phyloP scores from a whole-genome alignment of 2,797 vertebrate genomes.

The Poecilia wingei region DNA sequence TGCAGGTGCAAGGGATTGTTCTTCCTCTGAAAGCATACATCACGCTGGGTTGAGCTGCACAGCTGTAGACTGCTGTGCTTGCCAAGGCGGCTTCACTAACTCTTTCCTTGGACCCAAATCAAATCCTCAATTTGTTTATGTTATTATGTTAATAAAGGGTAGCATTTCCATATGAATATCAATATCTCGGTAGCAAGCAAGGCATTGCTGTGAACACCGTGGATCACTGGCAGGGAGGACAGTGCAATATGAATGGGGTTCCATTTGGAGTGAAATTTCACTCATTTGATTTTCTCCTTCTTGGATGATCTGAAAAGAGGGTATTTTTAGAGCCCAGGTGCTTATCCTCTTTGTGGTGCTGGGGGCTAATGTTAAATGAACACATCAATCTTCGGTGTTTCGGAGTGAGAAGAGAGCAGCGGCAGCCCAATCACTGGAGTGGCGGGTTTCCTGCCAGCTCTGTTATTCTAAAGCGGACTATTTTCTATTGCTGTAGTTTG shows the following conservation, averaged over 20 bases:
- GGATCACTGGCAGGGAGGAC: conserved; percentile 56
- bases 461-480: conserved; percentile 51
- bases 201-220: conserved; percentile 54
- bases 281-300: conserved; percentile 77
- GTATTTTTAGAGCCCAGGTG: conserved; percentile 78
- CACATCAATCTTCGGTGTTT: conserved; percentile 78
- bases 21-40: conserved; percentile 36
- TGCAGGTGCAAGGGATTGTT: conserved; percentile 41
- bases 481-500: conserved; percentile 51
- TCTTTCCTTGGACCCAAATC: conserved; percentile 70
- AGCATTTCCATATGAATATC: conserved; percentile 83
- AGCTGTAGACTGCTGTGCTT: conserved; percentile 63
- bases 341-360: conserved; percentile 76
- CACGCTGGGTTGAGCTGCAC: conserved; percentile 54
- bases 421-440: conserved; percentile 46
- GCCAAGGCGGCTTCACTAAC: conserved; percentile 64
- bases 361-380: conserved; percentile 79
- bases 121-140: conserved; percentile 81
- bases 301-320: conserved; percentile 70
- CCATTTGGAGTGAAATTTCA: conserved; percentile 75
- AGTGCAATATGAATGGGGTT: conserved; percentile 67
- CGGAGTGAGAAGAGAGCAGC: conserved; percentile 52
- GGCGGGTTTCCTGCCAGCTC: conserved; percentile 60
- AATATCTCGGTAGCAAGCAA: conserved; percentile 71
- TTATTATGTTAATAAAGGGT: conserved; percentile 82